Conservation (phyloP, 2,113 vertebrate genomes). For the Dicerorhinus sumatrensis region DNA sequence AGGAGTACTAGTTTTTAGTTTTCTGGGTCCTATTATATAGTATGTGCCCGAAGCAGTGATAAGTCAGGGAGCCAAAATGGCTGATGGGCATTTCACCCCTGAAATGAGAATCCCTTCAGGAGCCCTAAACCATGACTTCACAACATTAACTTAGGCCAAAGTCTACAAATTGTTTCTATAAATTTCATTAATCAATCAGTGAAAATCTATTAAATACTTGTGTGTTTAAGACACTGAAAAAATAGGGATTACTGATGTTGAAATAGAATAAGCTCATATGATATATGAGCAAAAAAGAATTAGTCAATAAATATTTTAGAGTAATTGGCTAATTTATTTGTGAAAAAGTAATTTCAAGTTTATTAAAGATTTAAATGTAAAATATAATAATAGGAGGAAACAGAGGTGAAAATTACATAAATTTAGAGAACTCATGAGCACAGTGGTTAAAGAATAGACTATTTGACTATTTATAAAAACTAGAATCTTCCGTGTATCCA, state of each 20-base stretch:
- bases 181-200: background rate
- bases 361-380: constrained; percentile 48
- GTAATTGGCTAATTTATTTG: background rate
- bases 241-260: background rate
- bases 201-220: background rate
- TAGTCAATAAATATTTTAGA: background rate
- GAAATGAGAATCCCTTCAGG: background rate
- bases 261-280: constrained; percentile 34
- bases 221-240: background rate
- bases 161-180: background rate
- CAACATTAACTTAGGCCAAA: constrained; percentile 17
- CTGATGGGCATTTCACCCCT: background rate
- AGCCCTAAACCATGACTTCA: background rate
- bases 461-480: background rate
- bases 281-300: background rate
- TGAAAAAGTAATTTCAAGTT: constrained; percentile 19
- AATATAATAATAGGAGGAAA: background rate
- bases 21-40: background rate
- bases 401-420: background rate
- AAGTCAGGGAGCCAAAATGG: background rate
- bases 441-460: background rate
- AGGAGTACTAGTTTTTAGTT: background rate
- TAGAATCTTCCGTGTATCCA: background rate
- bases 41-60: background rate
- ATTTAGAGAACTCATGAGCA: background rate